A percentile compares a stretch with the other conserved stretches of the same genome.
Conservation (phyloP, 1,140 invertebrate genomes). For the Wiebesia pumilae region DNA sequence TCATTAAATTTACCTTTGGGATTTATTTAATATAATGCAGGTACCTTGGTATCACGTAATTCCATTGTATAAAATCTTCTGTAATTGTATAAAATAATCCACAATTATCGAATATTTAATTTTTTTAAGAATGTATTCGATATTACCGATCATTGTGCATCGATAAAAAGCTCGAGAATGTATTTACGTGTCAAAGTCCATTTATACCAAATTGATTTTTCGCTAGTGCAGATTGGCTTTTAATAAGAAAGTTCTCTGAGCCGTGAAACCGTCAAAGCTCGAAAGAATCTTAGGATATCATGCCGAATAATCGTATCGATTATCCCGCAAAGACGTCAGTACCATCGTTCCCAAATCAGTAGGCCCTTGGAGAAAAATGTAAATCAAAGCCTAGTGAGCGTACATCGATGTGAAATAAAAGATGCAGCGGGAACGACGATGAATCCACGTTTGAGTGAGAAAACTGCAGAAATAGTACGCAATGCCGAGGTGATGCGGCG, state of each 20-base stretch:
- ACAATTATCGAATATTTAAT: not conserved
- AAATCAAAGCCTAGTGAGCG: not conserved
- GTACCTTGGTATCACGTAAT: no score
- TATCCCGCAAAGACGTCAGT: not conserved
- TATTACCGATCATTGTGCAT: not conserved
- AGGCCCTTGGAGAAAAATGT: not conserved
- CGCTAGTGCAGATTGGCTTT: conserved; percentile 28
- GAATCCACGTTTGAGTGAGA: not conserved
- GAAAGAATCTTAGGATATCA: not conserved
- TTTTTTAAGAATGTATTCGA: not conserved
- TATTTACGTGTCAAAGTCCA: not conserved
- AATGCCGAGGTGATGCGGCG: not conserved
- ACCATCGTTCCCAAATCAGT: not conserved
- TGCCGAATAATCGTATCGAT: conserved; percentile 16
- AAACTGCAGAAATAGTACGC: not conserved
- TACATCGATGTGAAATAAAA: not conserved
- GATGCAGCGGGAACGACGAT: not conserved
- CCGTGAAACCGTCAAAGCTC: not conserved
- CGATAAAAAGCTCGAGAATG: not conserved
- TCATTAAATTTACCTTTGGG: no score
- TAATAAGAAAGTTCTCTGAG: conserved; percentile 26
- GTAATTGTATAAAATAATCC: not conserved
- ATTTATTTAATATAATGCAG: not conserved
- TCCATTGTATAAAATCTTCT: no score
- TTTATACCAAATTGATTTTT: conserved; percentile 45